Conservation (phyloP, 1,140 invertebrate genomes). For the Megalopta genalis region DNA sequence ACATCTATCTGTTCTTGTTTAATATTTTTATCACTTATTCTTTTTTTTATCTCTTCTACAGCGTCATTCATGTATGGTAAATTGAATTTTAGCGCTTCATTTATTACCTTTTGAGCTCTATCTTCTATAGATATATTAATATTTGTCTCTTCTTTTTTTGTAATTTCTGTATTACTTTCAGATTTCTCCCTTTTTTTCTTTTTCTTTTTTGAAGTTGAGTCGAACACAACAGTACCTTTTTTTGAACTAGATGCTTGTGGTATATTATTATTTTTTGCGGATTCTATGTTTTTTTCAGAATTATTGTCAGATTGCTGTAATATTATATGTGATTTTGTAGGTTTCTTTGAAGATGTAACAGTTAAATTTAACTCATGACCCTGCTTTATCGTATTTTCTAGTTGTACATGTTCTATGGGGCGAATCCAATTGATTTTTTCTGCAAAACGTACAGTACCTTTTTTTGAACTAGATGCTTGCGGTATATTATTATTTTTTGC, state of each 20-base stretch:
- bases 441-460: not conserved
- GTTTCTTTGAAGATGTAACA: not conserved
- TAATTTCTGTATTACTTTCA: not conserved
- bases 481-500: not conserved
- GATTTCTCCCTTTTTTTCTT: constrained; percentile 18
- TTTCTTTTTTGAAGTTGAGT: constrained; percentile 6
- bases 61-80: constrained; percentile 39
- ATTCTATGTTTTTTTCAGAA: not conserved
- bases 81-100: constrained; percentile 25
- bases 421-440: not conserved
- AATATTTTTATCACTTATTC: constrained; percentile 27
- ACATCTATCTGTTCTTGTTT: constrained; percentile 24
- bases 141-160: not conserved
- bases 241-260: not conserved
- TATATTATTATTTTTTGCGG: not conserved
- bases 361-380: not conserved
- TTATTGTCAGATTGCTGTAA: not conserved
- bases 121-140: not conserved
- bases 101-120: constrained; percentile 15
- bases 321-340: not conserved
- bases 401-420: not conserved
- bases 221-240: not conserved
- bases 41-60: constrained; percentile 30
- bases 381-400: not conserved
- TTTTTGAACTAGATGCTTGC: not conserved